Conservation (phyloP, 2,888 invertebrate species). For the Pteria penguin region DNA sequence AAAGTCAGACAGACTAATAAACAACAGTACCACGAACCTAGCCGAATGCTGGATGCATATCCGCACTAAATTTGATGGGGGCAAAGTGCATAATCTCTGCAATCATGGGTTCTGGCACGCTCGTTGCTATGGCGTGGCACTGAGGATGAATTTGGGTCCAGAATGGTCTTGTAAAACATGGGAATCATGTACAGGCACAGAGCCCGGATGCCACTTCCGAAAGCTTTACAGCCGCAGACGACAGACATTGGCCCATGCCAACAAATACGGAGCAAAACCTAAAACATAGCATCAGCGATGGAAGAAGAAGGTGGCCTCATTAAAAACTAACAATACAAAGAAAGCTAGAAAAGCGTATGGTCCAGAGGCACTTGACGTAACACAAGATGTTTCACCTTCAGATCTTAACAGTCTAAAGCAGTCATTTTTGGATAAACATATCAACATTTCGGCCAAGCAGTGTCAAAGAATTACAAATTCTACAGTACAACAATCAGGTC, state of each 20-base stretch:
- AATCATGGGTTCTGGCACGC: conserved; percentile 47
- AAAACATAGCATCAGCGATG: not conserved
- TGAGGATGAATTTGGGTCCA: conserved; percentile 27
- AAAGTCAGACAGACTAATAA: conserved; percentile 35
- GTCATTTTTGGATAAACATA: not conserved
- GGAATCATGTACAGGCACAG: conserved; percentile 1
- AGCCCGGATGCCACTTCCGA: not conserved
- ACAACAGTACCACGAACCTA: conserved; percentile 35
- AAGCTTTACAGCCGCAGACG: not conserved
- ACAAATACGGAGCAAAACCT: not conserved
- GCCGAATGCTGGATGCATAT: conserved; percentile 51
- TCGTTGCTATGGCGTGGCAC: conserved; percentile 44
- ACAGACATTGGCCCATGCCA: not conserved
- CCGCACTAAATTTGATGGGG: conserved; percentile 48
- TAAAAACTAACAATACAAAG: not conserved
- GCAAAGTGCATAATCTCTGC: conserved; percentile 42
- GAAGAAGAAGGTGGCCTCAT: not conserved
- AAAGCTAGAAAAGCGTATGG: conserved; percentile 20
- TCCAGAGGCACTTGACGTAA: not conserved
- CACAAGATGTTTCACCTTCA: not conserved
- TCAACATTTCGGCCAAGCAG: not conserved
- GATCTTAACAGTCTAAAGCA: not conserved
- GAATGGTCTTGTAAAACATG: conserved; percentile 31
- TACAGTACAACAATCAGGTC: conserved; percentile 20
- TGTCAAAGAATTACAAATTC: not conserved